These are phyloP conservation scores for Acrobasis consociella DNA, from an alignment of 2,888 invertebrate genomes.

Conservation along the genomic window DNA sequence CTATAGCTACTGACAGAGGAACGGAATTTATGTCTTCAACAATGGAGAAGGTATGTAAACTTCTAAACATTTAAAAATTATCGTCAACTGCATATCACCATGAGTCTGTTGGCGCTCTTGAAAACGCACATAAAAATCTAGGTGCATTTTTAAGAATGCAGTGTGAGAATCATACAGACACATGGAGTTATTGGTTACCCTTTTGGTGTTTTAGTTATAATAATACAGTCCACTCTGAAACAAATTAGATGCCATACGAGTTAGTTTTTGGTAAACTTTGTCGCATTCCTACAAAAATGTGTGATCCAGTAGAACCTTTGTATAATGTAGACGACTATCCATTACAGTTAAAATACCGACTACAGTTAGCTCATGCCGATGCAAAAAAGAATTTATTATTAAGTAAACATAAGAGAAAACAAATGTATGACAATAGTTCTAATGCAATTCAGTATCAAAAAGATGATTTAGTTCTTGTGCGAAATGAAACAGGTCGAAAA, in stretches of 20 bases:
- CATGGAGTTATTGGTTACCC: slow-evolving; percentile 31
- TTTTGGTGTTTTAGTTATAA: slow-evolving; percentile 33
- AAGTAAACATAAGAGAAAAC: slow-evolving; percentile 27
- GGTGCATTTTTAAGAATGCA: slow-evolving; percentile 29
- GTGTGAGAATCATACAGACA: slow-evolving; percentile 16
- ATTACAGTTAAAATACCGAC: slow-evolving; percentile 29
- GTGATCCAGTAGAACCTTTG: slow-evolving; percentile 27
- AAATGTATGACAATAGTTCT: slow-evolving; percentile 21
- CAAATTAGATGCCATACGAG: slow-evolving; percentile 32
- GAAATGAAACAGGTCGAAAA: slow-evolving; percentile 28
- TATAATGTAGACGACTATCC: slow-evolving; percentile 31
- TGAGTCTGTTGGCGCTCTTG: slow-evolving; percentile 27
- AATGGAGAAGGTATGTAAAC: slow-evolving; percentile 18
- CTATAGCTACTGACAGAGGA: neutral
- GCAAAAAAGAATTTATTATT: slow-evolving; percentile 26
- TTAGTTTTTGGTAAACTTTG: slow-evolving; percentile 34
- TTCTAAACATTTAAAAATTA: slow-evolving; percentile 20
- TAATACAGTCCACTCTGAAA: slow-evolving; percentile 32
- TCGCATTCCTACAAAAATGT: slow-evolving; percentile 28
- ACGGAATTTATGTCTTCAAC: neutral
- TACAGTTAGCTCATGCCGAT: slow-evolving; percentile 30
- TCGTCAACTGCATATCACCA: slow-evolving; percentile 23
- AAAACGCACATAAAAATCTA: slow-evolving; percentile 29
- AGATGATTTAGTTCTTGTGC: slow-evolving; percentile 26
- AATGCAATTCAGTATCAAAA: slow-evolving; percentile 25